phyloP scores from a whole-genome alignment of 2,888 invertebrate genomes.

The Phaonia tiefii region DNA sequence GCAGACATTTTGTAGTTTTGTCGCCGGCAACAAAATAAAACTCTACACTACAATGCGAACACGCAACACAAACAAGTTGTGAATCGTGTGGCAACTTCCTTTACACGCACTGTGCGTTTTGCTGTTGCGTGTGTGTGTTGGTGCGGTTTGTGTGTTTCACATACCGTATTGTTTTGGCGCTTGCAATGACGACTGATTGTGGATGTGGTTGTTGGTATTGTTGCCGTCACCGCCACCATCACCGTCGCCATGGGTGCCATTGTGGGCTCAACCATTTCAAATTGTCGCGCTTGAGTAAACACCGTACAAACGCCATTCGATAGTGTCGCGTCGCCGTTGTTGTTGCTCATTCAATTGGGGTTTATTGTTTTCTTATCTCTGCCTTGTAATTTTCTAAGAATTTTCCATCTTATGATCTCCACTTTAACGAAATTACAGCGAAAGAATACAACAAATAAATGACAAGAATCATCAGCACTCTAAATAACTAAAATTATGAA shows the following conservation, averaged over 20 bases:
- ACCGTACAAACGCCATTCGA: constrained; percentile 71
- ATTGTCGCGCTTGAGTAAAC: constrained; percentile 79
- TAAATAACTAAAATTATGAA: constrained; percentile 8
- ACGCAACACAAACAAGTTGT: constrained; percentile 13
- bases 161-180: constrained; percentile 63
- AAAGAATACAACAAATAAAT: not conserved
- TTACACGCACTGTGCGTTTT: constrained; percentile 47
- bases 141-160: constrained; percentile 47
- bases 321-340: constrained; percentile 60
- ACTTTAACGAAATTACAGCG: not conserved
- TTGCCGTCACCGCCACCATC: constrained; percentile 69
- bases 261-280: constrained; percentile 76
- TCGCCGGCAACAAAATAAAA: constrained; percentile 23
- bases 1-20: constrained; percentile 53
- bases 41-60: constrained; percentile 45
- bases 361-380: constrained; percentile 10
- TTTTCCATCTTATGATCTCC: constrained; percentile 6
- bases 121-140: constrained; percentile 51
- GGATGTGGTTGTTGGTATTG: constrained; percentile 66
- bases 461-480: not conserved
- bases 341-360: constrained; percentile 7
- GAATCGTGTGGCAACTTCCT: constrained; percentile 44
- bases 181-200: constrained; percentile 52
- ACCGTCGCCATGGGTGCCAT: constrained; percentile 70
- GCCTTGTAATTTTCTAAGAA: constrained; percentile 2